Evolutionary conservation across 2,888 invertebrate genomes (phyloP), one percentile per base, ranked within the genome.

Genomic region (Tinea trinotella): DNA sequence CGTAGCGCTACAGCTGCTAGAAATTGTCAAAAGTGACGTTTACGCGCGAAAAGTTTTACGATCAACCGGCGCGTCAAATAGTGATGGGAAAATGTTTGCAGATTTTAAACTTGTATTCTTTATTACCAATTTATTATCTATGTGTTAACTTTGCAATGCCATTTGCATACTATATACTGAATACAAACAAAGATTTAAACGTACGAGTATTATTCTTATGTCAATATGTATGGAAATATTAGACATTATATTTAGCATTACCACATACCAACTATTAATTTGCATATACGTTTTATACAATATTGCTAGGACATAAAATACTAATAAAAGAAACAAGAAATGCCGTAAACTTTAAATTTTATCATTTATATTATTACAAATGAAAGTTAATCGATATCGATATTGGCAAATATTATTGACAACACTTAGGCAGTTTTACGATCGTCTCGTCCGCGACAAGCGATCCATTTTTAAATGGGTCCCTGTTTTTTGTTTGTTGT

Each of bases 41-140:
- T 82, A 84, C 82, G 83, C 81, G 81, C 83, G 75, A 79, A 82
- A 80, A 84, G 82, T 80, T 85, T 83, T 84, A 85, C 74, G 83
- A 80, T 66, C 70, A 62, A 68, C 77, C 82, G 85, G 81, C 83
- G 72, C 71, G 73, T 44, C 65, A 60, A 64, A 64, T 64, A 81
- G 80, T 73, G 80, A 65, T 66, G 80, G 65, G 62, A 24, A 9
- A 30, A 22, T 13, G 4, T 48, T 30, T 30, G 3, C 30, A 30
- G 9, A 30, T 10, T 30, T 7, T n/a, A 30, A 44, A 17, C 13
- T 2, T 44, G 12, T 2, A 7, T 1, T 30, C n/a, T 30, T 30
- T 30, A 30, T 30, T 30, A 30, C n/a, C 30, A 30, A 30, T 30
- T 30, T 30, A 30, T 7, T 30, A 30, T 7, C 30, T 30, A 7